These are phyloP conservation scores for Hipparchia semele DNA, from an alignment of 2,888 invertebrate species.

Conservation along the genomic window DNA sequence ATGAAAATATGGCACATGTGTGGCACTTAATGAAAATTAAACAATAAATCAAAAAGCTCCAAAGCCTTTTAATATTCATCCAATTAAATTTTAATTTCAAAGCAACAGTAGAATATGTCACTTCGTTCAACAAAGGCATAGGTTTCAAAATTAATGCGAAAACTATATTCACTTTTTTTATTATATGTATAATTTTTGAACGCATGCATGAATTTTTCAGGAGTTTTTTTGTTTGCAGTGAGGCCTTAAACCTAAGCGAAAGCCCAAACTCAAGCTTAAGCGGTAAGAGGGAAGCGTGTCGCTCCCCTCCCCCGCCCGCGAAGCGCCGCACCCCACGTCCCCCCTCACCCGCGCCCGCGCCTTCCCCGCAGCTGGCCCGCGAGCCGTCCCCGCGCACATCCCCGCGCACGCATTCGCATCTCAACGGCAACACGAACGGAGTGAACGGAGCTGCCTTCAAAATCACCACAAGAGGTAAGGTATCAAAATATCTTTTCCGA, in stretches of 20 bases:
- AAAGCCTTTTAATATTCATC: too few species aligned
- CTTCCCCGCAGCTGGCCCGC: slow-evolving; percentile 43
- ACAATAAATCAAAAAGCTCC: too few species aligned
- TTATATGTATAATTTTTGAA: too few species aligned
- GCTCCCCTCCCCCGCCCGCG: slow-evolving; percentile 85
- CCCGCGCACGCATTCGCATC: slow-evolving; percentile 43
- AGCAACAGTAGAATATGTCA: too few species aligned
- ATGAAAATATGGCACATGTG: too few species aligned
- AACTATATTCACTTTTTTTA: too few species aligned
- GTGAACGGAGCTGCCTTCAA: slow-evolving; percentile 89
- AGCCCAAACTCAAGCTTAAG: slow-evolving; percentile 74
- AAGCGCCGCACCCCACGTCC: slow-evolving; percentile 78
- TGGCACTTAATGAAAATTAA: too few species aligned
- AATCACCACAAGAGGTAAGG: slow-evolving; percentile 91
- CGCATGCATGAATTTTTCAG: too few species aligned
- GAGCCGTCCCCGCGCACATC: slow-evolving; percentile 34
- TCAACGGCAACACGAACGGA: slow-evolving; percentile 53
- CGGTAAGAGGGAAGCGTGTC: slow-evolving; percentile 74
- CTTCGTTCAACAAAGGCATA: too few species aligned
- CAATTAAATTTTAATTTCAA: too few species aligned
- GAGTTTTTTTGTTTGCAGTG: slow-evolving; percentile 71
- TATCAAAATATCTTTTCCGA: too few species aligned
- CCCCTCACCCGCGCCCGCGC: slow-evolving; percentile 54
- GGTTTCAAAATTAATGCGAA: too few species aligned
- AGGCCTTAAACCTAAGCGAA: slow-evolving; percentile 92